A percentile compares a stretch with the other conserved stretches of the same genome.
Conservation (phyloP, 2,888 invertebrate species). For the Cerceris rybyensis region DNA sequence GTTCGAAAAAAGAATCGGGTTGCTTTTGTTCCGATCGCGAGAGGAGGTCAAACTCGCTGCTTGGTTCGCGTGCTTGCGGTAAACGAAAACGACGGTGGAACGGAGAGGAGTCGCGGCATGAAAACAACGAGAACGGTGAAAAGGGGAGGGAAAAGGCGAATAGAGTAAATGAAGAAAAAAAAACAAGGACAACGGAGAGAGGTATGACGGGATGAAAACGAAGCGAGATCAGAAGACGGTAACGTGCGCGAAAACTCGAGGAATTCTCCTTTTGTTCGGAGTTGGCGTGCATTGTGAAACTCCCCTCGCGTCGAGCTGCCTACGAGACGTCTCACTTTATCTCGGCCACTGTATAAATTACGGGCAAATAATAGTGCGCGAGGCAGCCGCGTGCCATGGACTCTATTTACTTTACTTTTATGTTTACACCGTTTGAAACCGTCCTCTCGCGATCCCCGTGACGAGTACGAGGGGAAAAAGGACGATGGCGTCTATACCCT, state of each 20-base stretch:
- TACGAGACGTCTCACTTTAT: conserved; percentile 75
- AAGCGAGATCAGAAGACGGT: conserved; percentile 45
- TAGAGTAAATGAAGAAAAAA: background rate
- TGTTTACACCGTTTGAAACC: conserved; percentile 17
- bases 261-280: conserved; percentile 48
- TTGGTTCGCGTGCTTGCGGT: conserved; percentile 49
- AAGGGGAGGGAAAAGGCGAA: background rate
- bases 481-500: conserved; percentile 7
- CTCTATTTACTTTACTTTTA: conserved; percentile 17
- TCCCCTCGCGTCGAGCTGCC: conserved; percentile 37
- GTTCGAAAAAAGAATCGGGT: conserved; percentile 29
- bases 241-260: conserved; percentile 48
- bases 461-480: conserved; percentile 22
- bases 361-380: conserved; percentile 71
- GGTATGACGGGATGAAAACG: conserved; percentile 18
- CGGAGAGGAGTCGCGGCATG: conserved; percentile 14
- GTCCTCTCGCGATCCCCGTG: background rate
- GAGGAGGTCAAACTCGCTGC: conserved; percentile 24
- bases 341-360: conserved; percentile 72
- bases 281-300: conserved; percentile 61
- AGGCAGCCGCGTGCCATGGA: conserved; percentile 40
- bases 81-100: conserved; percentile 36
- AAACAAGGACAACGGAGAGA: conserved; percentile 6
- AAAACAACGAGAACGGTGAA: conserved; percentile 3
- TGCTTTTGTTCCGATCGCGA: conserved; percentile 41